These are phyloP conservation scores for Trachurus trachurus DNA, from an alignment of 2,797 vertebrate species.

Conservation along the genomic window DNA sequence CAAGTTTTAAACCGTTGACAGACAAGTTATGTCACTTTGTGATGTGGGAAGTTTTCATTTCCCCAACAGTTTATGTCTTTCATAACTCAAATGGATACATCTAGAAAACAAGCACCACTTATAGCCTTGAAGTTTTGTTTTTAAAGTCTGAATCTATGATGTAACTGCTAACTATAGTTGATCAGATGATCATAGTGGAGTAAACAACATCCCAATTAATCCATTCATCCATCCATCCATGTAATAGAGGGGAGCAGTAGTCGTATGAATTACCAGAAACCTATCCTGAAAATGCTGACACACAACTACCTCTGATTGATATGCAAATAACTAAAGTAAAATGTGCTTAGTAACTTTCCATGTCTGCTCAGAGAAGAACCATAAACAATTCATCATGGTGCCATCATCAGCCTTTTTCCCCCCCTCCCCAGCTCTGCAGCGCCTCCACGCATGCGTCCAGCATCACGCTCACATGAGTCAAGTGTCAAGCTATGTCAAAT, in stretches of 20 bases:
- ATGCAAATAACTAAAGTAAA: not conserved
- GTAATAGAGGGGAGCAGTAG: not conserved
- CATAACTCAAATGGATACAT: not conserved
- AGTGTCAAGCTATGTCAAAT: slow-evolving; percentile 71
- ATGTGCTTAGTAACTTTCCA: slow-evolving; percentile 19
- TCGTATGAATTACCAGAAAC: not conserved
- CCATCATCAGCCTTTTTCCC: slow-evolving; percentile 51
- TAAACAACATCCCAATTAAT: not conserved
- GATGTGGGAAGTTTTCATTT: not conserved
- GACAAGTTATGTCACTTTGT: not conserved
- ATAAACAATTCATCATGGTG: slow-evolving; percentile 72
- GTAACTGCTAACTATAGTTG: not conserved
- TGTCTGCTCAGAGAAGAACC: slow-evolving; percentile 34
- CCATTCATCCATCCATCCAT: no score
- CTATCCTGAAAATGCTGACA: not conserved
- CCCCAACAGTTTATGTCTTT: not conserved
- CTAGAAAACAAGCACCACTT: not conserved
- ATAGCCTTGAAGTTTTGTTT: not conserved
- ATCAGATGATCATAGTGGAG: not conserved
- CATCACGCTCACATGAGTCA: slow-evolving; percentile 67
- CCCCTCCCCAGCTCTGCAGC: not conserved
- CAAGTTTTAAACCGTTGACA: not conserved
- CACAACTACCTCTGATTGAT: not conserved
- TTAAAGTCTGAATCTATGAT: not conserved
- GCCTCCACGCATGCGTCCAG: slow-evolving; percentile 46